Evolutionary conservation across 92 coral and sea anemone species (phyloP), one percentile per base, ranked within the genome.

Genomic region (Porites lobata): DNA sequence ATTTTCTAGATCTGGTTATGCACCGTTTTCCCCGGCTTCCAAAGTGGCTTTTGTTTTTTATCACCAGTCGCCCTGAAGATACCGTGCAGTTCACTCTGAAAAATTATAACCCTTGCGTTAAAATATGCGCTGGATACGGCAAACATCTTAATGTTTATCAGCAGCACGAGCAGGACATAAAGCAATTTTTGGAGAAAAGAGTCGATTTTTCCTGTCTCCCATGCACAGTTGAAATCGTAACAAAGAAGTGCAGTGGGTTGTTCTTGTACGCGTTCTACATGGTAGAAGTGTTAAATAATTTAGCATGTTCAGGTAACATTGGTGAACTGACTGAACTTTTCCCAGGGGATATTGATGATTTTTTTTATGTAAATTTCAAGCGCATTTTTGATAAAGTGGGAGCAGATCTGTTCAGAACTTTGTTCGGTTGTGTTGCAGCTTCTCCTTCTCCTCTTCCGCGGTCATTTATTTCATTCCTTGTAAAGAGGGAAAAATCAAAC

Each of bases 1-100:
- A 91, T 69, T 76, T 91, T 32, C 89, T 91, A 17, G 78, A 87
- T 58, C 87, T 91, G 51, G 61, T 91, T 21, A 52, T 19, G 54
- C 17, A 69, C 13, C 71, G 83, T 18, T 91, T 91, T n/a, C 91
- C 91, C 63, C 20, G 22, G 24, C 91, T 91, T 66, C 94, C 94
- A 7, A 43, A 79, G 10, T 91, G 94, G 94, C 78, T 91, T 70
- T 76, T 81, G 50, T 91, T 91, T 24, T 91, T 91, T 62, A 87
- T 91, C 56, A 91, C 94, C 65, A 82, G 91, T 80, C 94, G 94
- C 54, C 92, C 92, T 12, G 92, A 88, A 61, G 84, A 82, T 1
- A 79, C 63, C 10, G 82, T 90, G 63, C 90, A 86, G 22, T 19
- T 56, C 19, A 58, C 52, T n/a, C 56, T 89, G 56, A 50, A 71